Conservation (phyloP, 64 coral and sea anemone genomes). For the Acropora tenuis region DNA sequence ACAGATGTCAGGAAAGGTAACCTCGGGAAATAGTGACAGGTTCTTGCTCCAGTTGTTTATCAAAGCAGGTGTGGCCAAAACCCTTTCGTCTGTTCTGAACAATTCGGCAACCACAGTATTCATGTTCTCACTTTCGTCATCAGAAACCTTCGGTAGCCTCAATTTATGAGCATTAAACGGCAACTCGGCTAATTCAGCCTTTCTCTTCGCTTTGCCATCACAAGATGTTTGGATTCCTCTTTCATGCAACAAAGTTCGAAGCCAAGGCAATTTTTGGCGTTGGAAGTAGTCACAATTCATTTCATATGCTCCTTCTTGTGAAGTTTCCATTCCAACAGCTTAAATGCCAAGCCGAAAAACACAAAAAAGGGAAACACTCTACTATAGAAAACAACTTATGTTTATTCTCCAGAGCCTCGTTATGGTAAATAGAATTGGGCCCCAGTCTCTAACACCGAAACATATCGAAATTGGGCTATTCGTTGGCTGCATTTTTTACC, state of each 20-base stretch:
- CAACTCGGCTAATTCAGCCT: slow-evolving; percentile 63
- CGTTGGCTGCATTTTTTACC: too few relatives aligned
- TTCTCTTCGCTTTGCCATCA: slow-evolving; percentile 67
- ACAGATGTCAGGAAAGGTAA: slow-evolving; percentile 74
- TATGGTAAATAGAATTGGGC: slow-evolving; percentile 2
- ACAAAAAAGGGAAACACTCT: background rate
- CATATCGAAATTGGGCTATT: slow-evolving; percentile 51
- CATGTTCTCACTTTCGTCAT: slow-evolving; percentile 32
- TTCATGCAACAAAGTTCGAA: background rate
- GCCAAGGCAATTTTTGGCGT: slow-evolving; percentile 29
- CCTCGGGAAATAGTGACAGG: slow-evolving; percentile 24
- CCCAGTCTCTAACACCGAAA: slow-evolving; percentile 23
- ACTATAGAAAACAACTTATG: background rate
- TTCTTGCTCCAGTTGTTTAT: slow-evolving; percentile 53
- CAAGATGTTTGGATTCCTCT: slow-evolving; percentile 45
- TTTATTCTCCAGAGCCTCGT: slow-evolving; percentile 23
- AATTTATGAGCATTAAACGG: slow-evolving; percentile 55
- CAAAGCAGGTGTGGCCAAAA: slow-evolving; percentile 30
- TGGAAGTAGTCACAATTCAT: slow-evolving; percentile 22
- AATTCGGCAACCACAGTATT: slow-evolving; percentile 26
- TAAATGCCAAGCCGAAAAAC: background rate
- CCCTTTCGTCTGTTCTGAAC: slow-evolving; percentile 43
- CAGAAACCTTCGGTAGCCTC: background rate
- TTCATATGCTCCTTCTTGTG: slow-evolving; percentile 14
- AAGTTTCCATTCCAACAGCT: background rate